phyloP scores from a whole-genome alignment of 1,140 invertebrate species.

The Camponotus vicinus region DNA sequence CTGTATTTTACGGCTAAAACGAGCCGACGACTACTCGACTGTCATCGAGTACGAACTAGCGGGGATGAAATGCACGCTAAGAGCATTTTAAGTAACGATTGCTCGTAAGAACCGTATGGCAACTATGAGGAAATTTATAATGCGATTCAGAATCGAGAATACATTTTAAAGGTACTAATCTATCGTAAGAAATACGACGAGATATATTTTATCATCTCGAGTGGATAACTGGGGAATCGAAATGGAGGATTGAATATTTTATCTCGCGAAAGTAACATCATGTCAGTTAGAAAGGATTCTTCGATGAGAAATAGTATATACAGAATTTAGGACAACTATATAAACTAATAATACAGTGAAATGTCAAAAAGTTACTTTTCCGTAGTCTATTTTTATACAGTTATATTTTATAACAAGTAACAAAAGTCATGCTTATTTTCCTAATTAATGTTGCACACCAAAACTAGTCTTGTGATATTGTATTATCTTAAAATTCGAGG shows the following conservation, averaged over 20 bases:
- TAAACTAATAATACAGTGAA: not conserved
- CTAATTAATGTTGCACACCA: too few species aligned
- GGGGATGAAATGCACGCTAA: constrained; percentile 1
- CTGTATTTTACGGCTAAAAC: constrained; percentile 42
- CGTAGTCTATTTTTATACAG: not conserved
- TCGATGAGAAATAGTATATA: not conserved
- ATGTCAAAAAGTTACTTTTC: not conserved
- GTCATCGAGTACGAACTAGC: constrained; percentile 30
- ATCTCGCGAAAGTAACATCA: not conserved
- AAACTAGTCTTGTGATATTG: too few species aligned
- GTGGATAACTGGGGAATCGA: not conserved
- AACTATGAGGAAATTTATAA: not conserved
- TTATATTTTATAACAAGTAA: not conserved
- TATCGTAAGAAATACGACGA: not conserved
- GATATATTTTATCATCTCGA: not conserved
- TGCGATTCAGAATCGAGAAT: not conserved
- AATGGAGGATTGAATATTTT: not conserved
- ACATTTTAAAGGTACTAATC: constrained; percentile 1
- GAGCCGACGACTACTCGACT: constrained; percentile 31
- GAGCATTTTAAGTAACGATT: not conserved
- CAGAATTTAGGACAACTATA: not conserved
- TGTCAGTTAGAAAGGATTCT: not conserved
- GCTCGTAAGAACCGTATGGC: not conserved
- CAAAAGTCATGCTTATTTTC: not conserved
- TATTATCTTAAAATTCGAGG: too few species aligned